Conservation (phyloP, 1,140 invertebrate genomes). For the Neodiprion pinetum region DNA sequence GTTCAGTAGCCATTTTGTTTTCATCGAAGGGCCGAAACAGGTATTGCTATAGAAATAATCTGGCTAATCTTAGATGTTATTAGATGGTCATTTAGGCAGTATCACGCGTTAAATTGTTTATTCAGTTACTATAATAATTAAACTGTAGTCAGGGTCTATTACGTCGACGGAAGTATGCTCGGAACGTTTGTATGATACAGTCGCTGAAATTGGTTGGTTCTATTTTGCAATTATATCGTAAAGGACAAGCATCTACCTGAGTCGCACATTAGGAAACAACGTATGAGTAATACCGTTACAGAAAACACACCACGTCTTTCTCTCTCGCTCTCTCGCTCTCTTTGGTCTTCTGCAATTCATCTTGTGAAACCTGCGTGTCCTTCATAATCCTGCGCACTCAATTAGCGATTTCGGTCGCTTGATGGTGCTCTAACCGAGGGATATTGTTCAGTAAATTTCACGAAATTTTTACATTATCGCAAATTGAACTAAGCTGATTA, state of each 20-base stretch:
- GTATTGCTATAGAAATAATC: constrained; percentile 51
- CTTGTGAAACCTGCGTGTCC: too few relatives aligned
- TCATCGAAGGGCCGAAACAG: constrained; percentile 50
- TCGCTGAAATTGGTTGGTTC: constrained; percentile 22
- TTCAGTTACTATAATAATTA: constrained; percentile 12
- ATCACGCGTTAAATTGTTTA: constrained; percentile 14
- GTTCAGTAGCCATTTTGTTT: constrained; percentile 59
- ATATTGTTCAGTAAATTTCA: too few relatives aligned
- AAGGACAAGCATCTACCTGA: not conserved
- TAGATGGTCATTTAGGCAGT: constrained; percentile 24
- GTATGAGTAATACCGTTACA: not conserved
- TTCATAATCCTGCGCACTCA: too few relatives aligned
- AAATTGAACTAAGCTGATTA: too few relatives aligned
- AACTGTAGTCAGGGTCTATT: constrained; percentile 21
- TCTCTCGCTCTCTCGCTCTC: not conserved
- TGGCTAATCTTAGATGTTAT: constrained; percentile 39
- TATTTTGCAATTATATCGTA: not conserved
- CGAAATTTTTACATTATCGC: too few relatives aligned
- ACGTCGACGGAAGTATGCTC: constrained; percentile 25
- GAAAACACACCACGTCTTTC: not conserved
- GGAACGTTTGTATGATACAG: constrained; percentile 25
- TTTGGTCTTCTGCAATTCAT: not conserved
- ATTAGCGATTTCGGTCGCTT: too few relatives aligned
- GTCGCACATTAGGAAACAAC: not conserved
- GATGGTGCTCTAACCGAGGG: too few relatives aligned